Evolutionary conservation across 2,113 vertebrate species (phyloP).

Genomic region (Anolis carolinensis): DNA sequence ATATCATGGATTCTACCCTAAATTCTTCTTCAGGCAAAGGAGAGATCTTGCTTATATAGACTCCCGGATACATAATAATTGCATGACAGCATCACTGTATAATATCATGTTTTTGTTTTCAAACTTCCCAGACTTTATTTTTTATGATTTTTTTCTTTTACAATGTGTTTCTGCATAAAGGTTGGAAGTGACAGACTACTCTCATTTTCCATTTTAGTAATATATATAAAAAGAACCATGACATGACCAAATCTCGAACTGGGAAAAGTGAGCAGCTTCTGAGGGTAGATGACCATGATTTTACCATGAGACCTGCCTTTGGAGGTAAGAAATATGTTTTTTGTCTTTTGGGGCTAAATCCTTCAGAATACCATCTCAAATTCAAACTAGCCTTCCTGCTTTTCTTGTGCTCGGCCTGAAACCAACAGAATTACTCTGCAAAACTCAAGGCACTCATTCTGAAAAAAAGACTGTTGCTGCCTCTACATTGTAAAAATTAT

Average conservation of each 20-base stretch:
- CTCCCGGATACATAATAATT: not conserved
- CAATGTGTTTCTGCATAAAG: rapidly evolving
- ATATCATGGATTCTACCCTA: no score
- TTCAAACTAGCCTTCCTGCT: not conserved
- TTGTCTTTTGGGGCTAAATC: not conserved
- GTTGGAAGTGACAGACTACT: not conserved
- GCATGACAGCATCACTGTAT: not conserved
- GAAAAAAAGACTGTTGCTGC: no score
- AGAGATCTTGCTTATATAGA: no score
- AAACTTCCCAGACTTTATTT: rapidly evolving
- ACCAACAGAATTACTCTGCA: not conserved
- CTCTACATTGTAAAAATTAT: no score
- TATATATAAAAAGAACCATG: conserved; percentile 81
- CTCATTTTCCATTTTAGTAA: conserved; percentile 75
- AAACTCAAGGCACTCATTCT: no score
- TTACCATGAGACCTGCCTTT: conserved; percentile 93
- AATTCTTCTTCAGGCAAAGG: no score
- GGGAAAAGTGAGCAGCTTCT: conserved; percentile 86
- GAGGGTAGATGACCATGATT: conserved; percentile 90
- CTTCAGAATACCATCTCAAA: not conserved
- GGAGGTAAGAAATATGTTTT: conserved; percentile 79
- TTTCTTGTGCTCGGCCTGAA: no score
- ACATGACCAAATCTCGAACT: conserved; percentile 84
- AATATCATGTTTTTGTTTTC: not conserved
- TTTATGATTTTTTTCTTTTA: rapidly evolving